Conservation (phyloP, 1,140 invertebrate species). For the Panulirus ornatus region DNA sequence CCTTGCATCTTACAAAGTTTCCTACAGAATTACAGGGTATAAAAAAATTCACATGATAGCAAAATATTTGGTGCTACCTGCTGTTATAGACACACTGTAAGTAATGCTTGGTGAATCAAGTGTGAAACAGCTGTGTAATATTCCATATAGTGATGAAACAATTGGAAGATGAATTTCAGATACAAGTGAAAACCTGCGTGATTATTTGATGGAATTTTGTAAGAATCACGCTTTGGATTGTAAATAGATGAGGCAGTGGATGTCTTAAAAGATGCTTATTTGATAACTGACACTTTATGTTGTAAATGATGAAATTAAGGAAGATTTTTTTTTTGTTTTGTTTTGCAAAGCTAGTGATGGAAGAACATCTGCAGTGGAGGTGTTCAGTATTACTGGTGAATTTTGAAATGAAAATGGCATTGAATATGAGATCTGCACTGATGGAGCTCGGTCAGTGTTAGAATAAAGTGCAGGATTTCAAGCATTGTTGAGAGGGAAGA, state of each 20-base stretch:
- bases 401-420: conserved; percentile 52
- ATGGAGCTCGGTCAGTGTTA: conserved; percentile 33
- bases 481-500: conserved; percentile 38
- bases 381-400: conserved; percentile 32
- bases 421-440: conserved; percentile 44
- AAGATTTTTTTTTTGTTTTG: too few species aligned
- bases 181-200: conserved; percentile 22
- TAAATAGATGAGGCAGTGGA: too few species aligned
- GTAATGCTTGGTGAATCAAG: conserved; percentile 66
- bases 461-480: conserved; percentile 7
- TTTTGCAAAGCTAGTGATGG: conserved; percentile 18
- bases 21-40: conserved; percentile 52
- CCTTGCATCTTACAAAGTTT: conserved; percentile 49
- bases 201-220: conserved; percentile 54
- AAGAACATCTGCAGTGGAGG: conserved; percentile 38
- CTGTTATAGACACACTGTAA: conserved; percentile 67
- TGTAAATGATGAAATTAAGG: too few species aligned
- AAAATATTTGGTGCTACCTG: conserved; percentile 60
- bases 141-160: conserved; percentile 52
- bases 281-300: too few species aligned
- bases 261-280: too few species aligned
- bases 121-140: conserved; percentile 46
- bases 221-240: too few species aligned
- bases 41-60: conserved; percentile 49
- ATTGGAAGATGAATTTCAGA: conserved; percentile 59